Base-by-base conservation (phyloP, 2,888 invertebrate genomes). In the Chrysolina americana region DNA sequence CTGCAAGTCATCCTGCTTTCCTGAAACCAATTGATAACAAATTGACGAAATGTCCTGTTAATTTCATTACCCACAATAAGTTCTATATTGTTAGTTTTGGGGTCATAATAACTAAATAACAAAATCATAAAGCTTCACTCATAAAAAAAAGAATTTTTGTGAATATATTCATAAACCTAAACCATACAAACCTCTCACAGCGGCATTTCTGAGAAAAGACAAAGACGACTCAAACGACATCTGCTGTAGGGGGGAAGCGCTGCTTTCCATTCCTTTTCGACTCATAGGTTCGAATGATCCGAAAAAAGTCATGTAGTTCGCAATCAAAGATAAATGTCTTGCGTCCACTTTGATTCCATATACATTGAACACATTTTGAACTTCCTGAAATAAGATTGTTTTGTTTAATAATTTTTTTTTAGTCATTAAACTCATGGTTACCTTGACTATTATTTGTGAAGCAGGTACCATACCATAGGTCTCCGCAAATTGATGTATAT, bases 381-480 rank as follows among this genome's bases (percentile, higher is more conserved):
- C 94, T 91, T 99, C 99, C 89, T 91, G 83, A 13, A 85, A 78
- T 41, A 63, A 75, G 78, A 76, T 19, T 66, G 63, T 53, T 47
- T 47, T 13, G 8, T 10, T n/a, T 28, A 19, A 65, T 47, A 48
- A 70, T 41, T 53, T n/a, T 15, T 63, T 10, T 41, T 15, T 50
- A 64, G 70, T 64, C 13, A 50, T 41, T 41, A 36, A 63, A 41
- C 19, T 23, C 10, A 10, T 72, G 15, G 11, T 71, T 47, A 92
- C 92, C 86, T 94, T 96, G 13, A 97, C 94, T 72, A 99, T 95
- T 2, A 96, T 95, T 87, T 93, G 93, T 66, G 93, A 92, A 0
- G 98, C 99, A 0, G 99, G 99, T 89, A 99, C 99, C 78, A 99
- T 97, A 0, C 99, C 99, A 85, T 98, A 99, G 0, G 94, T 95